phyloP scores from a whole-genome alignment of 2,113 vertebrate genomes.

The Oceanites oceanicus region DNA sequence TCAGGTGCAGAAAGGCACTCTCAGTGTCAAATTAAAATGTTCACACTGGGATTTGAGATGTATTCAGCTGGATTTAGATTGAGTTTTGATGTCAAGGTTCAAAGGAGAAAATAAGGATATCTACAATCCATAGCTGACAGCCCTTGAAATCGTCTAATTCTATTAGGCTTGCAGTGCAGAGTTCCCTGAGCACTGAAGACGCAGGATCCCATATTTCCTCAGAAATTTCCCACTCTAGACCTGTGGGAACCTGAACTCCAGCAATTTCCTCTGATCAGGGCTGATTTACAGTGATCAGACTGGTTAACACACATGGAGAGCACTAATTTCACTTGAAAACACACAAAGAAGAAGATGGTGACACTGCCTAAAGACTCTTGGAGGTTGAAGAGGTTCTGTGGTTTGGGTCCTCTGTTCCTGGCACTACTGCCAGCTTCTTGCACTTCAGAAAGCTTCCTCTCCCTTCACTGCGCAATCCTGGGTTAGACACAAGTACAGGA shows the following conservation, averaged over 20 bases:
- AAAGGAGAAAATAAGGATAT: not conserved
- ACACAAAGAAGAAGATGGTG: not conserved
- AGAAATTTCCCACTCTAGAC: not conserved
- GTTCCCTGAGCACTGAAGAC: not conserved
- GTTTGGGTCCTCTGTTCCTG: not conserved
- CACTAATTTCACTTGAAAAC: not conserved
- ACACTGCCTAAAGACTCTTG: not conserved
- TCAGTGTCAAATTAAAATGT: not conserved
- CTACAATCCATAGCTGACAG: not conserved
- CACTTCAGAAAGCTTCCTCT: not conserved
- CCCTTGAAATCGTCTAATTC: not conserved
- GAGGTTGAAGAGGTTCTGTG: not conserved
- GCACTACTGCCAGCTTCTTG: not conserved
- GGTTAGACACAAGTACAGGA: not conserved
- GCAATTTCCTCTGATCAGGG: not conserved
- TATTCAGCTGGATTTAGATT: not conserved
- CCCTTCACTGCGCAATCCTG: not conserved
- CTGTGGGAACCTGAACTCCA: not conserved
- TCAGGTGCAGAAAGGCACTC: not conserved
- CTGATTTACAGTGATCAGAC: not conserved
- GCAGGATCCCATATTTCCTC: rapidly evolving
- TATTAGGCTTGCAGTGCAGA: not conserved
- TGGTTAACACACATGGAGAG: not conserved
- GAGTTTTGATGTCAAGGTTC: not conserved
- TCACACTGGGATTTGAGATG: not conserved